Evolutionary conservation across 2,888 invertebrate species (phyloP), one percentile per base, ranked within the genome.

Genomic region (Dasysyrphus tricinctus): DNA sequence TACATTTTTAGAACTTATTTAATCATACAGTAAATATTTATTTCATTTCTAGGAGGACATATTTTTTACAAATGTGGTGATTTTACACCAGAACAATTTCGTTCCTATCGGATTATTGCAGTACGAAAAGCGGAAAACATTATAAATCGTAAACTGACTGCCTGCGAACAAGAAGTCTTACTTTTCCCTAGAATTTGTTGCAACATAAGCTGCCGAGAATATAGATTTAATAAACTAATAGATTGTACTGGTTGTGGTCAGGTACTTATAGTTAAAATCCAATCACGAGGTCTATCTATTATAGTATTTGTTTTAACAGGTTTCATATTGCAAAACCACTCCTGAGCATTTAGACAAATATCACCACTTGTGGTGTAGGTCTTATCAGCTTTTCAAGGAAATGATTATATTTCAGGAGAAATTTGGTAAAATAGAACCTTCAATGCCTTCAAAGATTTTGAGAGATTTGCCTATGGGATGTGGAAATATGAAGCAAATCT

Each of bases 151-250:
- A 91, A 93, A 3, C 90, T 96, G 56, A 93, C 94, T 14, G 94
- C 95, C 0, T 95, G 95, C 93, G 96, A 96, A 90, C 95, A 94
- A 83, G 96, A 96, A 89, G 94, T 95, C 0, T 90, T 96, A 32
- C 91, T 96, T 29, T 96, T 95, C 89, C 96, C 96, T 0, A 93
- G 94, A 76, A 92, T 95, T 5, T 96, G 96, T 88, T 91, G 91
- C 0, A 92, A 94, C 8, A 89, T 92, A 0, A 90, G 90, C 0
- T 96, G 96, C 89, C 93, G 94, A 73, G 94, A 95, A 85, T 94
- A 94, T 92, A 91, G 93, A 54, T 93, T 93, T 61, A 90, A 90
- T 16, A 93, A 92, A 79, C 89, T 96, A 12, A 90, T 88, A 11
- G 93, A 94, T 67, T 96, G 96, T 87, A 89, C 92, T 0, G 91